Conservation (phyloP, 2,113 vertebrate species). For the Brevimyrus niger region DNA sequence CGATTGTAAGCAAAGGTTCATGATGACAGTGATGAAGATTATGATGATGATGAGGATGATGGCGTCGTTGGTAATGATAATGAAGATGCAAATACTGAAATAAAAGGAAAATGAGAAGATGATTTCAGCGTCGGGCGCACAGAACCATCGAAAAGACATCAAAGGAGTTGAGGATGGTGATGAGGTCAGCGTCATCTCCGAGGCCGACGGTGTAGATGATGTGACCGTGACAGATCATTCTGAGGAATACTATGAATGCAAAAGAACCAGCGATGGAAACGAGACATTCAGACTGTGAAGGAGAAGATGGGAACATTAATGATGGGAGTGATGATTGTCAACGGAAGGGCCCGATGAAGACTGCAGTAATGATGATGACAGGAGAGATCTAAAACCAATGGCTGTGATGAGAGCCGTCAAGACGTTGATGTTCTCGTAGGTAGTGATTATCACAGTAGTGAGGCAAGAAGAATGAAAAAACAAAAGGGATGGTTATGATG, state of each 20-base stretch:
- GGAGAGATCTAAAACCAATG: not conserved
- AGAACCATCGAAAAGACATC: not conserved
- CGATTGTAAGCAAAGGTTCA: not conserved
- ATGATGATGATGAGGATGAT: not conserved
- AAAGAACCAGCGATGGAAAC: not conserved
- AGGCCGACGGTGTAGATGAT: no score
- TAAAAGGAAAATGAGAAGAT: not conserved
- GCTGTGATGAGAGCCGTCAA: not conserved
- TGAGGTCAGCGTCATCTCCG: not conserved
- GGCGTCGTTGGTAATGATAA: not conserved
- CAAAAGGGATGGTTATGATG: not conserved
- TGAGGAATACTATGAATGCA: not conserved
- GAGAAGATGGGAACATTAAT: not conserved
- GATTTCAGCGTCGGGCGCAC: not conserved
- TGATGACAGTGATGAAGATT: not conserved
- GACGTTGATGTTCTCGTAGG: not conserved
- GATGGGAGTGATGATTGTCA: not conserved
- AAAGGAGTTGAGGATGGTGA: not conserved
- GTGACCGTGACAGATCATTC: conserved; percentile 20
- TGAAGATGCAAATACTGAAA: not conserved
- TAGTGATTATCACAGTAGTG: not conserved
- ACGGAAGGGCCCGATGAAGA: not conserved
- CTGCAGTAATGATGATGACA: not conserved
- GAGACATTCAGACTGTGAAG: not conserved
- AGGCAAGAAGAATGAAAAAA: not conserved